Evolutionary conservation across 2,113 vertebrate genomes (phyloP), one percentile per base, ranked within the genome.

Genomic region (Zootoca vivipara): DNA sequence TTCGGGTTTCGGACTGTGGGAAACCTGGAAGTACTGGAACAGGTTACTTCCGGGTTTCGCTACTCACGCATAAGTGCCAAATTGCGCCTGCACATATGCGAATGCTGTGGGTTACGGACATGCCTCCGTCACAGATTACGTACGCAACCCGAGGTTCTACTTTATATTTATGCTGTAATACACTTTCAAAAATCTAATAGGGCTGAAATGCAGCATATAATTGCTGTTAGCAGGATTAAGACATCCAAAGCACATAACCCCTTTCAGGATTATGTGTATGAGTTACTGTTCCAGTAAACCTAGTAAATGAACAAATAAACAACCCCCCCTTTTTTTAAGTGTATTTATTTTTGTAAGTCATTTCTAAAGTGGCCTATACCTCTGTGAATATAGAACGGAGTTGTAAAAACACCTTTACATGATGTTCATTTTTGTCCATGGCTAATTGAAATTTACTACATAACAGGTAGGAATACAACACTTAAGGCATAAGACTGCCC

Each of bases 361-460:
- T 33, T 56, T 75, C 24, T 62, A 73, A 85, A 85, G n/a, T 85
- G 56, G 75, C 75, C 52, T 75, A 52, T 75, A 85, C 6, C 56
- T 56, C 69, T 75, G 15, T 33, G 73, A 83, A 20, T 80, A 82
- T 5, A 0, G 62, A 87, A 22, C 0, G 1, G 6, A 78, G 3
- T 35, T 52, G 58, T 35, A 74, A 74, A 89, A 22, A 89, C 9
- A 86, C 15, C 4, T 89, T 87, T 86, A 40, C 0, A 0, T 56
- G 12, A 58, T 80, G 82, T 40, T 91, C 1, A 74, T 82, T 90
- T 83, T 89, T 78, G 7, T 16, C 0, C 10, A 88, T 88, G 24
- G n/a, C 1, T 38, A 87, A 85, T 88, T 90, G 38, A 90, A 15
- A 79, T 91, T 72, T 90, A 28, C 4, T 78, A 64, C 72, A 30